Conservation (phyloP, 2,113 vertebrate genomes). For the Vidua macroura region DNA sequence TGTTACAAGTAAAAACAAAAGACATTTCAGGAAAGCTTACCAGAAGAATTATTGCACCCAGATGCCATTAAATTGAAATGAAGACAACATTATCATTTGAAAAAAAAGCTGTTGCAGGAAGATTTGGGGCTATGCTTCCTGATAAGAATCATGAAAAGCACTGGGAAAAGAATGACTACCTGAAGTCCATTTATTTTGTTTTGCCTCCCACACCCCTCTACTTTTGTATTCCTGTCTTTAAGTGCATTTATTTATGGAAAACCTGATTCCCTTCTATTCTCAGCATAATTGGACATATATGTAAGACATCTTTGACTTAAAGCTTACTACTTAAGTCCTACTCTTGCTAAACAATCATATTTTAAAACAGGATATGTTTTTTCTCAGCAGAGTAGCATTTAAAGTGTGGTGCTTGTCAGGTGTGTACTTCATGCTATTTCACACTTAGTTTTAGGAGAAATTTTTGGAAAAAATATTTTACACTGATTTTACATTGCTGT, state of each 20-base stretch:
- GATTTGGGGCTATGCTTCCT: background rate
- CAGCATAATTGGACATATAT: background rate
- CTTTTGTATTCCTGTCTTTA: background rate
- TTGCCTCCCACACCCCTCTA: background rate
- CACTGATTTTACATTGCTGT: background rate
- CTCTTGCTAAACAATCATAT: background rate
- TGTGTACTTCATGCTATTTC: background rate
- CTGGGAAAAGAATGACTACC: background rate
- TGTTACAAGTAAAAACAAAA: background rate
- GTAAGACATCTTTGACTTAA: background rate
- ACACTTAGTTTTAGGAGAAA: background rate
- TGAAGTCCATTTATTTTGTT: slow-evolving; percentile 3
- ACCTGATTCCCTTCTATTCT: background rate
- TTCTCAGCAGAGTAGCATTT: background rate
- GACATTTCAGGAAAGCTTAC: background rate
- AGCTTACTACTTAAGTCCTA: background rate
- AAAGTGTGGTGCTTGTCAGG: background rate
- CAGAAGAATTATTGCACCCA: background rate
- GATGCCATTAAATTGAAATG: background rate
- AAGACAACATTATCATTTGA: background rate
- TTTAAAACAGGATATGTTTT: background rate
- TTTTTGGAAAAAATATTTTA: background rate
- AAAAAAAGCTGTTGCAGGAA: background rate
- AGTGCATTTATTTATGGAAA: slow-evolving; percentile 11
- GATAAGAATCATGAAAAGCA: background rate